Percentiles rank a stretch among this genome's conserved stretches.
phyloP scores from a whole-genome alignment of 2,797 vertebrate species.

The Borostomias antarcticus region DNA sequence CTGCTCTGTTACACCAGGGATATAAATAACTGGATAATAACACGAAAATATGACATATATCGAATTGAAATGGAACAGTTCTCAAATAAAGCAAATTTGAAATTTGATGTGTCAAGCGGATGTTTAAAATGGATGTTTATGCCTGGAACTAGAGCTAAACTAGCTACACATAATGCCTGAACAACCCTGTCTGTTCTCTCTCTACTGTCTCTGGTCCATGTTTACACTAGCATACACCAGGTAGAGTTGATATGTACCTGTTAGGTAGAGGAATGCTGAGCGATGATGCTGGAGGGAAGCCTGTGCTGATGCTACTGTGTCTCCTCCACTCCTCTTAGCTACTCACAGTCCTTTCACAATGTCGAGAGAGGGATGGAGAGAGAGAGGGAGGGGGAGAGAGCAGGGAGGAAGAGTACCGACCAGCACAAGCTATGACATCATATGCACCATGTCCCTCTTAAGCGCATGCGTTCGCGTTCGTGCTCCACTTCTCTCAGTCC shows the following conservation, averaged over 20 bases:
- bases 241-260: constrained; percentile 8
- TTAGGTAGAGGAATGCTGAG: constrained; percentile 13
- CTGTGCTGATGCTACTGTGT: constrained; percentile 21
- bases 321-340: constrained; percentile 21
- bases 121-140: not conserved
- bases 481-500: constrained; percentile 14
- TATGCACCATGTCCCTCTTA: constrained; percentile 44
- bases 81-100: not conserved
- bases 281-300: constrained; percentile 17
- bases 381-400: not conserved
- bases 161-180: not conserved
- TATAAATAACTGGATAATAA: too few relatives aligned
- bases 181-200: not conserved
- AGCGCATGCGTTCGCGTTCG: constrained; percentile 38
- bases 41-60: not conserved
- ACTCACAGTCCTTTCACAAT: constrained; percentile 50
- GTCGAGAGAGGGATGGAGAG: constrained; percentile 46
- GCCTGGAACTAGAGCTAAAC: not conserved
- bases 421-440: constrained; percentile 78
- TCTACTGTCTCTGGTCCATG: not conserved
- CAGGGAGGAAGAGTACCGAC: constrained; percentile 66
- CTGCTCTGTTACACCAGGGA: too few relatives aligned
- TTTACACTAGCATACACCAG: not conserved
- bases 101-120: not conserved
- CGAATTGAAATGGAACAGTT: not conserved